Conservation (phyloP, 2,888 invertebrate species). For the Capitulum mitella region DNA sequence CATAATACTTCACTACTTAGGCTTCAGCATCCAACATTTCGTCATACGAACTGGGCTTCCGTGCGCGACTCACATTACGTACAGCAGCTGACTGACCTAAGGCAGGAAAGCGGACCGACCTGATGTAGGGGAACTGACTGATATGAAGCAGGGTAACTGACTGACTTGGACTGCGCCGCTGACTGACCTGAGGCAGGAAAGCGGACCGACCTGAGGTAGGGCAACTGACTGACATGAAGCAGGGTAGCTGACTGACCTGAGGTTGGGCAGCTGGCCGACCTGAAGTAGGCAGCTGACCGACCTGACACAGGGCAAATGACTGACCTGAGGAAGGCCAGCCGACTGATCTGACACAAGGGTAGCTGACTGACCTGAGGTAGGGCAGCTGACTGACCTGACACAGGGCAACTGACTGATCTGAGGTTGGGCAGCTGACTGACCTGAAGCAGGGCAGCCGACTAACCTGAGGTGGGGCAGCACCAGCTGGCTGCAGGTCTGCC, state of each 20-base stretch:
- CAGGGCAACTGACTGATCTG: neutral
- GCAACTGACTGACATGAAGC: neutral
- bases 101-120: too few relatives aligned
- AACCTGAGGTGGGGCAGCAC: neutral
- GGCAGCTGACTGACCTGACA: neutral
- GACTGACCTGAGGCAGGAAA: neutral
- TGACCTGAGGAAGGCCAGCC: neutral
- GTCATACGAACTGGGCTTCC: too few relatives aligned
- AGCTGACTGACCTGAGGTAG: neutral
- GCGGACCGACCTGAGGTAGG: neutral
- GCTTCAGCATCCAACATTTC: too few relatives aligned
- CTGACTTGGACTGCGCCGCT: neutral
- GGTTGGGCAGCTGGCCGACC: too few relatives aligned
- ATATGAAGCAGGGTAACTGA: neutral
- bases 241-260: too few relatives aligned
- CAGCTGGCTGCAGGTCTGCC: too few relatives aligned
- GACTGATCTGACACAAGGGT: neutral
- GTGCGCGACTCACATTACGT: too few relatives aligned
- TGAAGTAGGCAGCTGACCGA: too few relatives aligned
- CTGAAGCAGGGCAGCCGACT: neutral
- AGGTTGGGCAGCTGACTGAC: neutral
- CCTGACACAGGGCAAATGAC: too few relatives aligned
- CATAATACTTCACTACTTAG: too few relatives aligned
- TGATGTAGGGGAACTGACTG: too few relatives aligned
- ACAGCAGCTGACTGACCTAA: too few relatives aligned